Base-by-base conservation (phyloP, 2,797 vertebrate genomes). In the Aplochiton taeniatus region DNA sequence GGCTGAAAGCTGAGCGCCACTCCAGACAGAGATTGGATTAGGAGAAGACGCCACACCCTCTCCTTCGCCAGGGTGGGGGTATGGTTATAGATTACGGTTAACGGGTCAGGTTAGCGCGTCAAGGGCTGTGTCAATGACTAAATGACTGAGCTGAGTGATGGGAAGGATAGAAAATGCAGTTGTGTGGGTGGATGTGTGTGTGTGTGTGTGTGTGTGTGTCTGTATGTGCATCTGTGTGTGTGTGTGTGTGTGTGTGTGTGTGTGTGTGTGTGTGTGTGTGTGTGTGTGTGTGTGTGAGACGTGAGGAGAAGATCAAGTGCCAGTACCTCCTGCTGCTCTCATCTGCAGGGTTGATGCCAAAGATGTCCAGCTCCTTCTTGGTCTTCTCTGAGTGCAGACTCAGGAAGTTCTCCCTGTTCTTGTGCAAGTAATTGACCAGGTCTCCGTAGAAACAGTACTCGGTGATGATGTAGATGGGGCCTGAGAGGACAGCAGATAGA, bases 381-480 rank as follows among this genome's bases (percentile, higher is more conserved):
- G 85, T 86, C 70, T 98, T 99, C 80, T 99, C 97, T 0, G 94
- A 91, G 58, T 93, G 93, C 45, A 84, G 88, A 79, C 85, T 96
- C 67, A 97, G 86, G 88, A 98, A 99, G 75, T 87, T 96, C 72
- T 99, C 97, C 66, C 98, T 91, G 67, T 99, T 99, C 87, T 99
- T 99, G 87, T 99, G 98, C 67, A 99, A 83, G 81, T 99, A 98
- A 91, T 99, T 99, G 77, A 99, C 97, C 88, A 99, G 88, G 83
- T 99, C 98, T 6, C 98, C 98, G n/a, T 99, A 95, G 92, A 98
- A 97, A 79, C 98, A 99, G 79, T 98, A 99, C 88, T 99, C 98
- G 0, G 98, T 99, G 85, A 99, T 99, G 69, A 99, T 99, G 81
- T 98, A 98, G 88, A 98, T 99, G 20, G 98, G 98, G 54, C 98